Evolutionary conservation across 2,797 vertebrate genomes (phyloP), one percentile per base, ranked within the genome.

Genomic region (Podargus strigoides): DNA sequence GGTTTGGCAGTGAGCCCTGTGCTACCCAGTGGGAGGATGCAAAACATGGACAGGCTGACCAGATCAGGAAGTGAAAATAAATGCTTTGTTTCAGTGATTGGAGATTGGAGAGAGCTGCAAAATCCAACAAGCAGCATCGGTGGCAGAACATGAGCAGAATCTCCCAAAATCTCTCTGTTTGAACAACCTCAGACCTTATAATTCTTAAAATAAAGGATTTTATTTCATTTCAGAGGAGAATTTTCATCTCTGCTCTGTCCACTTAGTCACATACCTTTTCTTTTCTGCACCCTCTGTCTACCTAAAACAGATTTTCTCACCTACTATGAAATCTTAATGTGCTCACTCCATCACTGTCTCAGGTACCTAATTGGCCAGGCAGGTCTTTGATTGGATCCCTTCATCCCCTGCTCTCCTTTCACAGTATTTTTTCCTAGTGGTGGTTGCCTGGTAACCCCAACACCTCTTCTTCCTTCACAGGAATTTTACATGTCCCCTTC

Each of bases 371-470:
- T 63, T 94, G 82, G 28, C 70, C 88, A 86, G 58, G 44, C 36
- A 74, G 58, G 58, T 96, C 41, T 39, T 81, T 68, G 84, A 92
- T 27, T 85, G 56, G 80, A 85, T 56, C n/a, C 58, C 39, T 89
- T 90, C 62, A n/a, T 56, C 84, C 70, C 70, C 60, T 4, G 3
- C 37, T 91, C 41, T 85, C 84, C 69, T 95, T 95, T 90, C 72
- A 67, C 42, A 30, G 69, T 80, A 76, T 58, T 93, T 93, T 94
- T 93, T 81, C 74, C 78, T 60, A 69, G 64, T 89, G 76, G 36
- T 90, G 67, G 95, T 97, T 97, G 94, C 96, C 60, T 94, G 87
- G 95, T 94, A 97, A 97, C 89, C 66, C 79, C 67, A 88, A 94
- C 76, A 87, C 59, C 32, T 95, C 84, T 81, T 67, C 88, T 95